Percentiles rank a stretch among this genome's conserved stretches.
These are phyloP conservation scores for Stegostoma tigrinum DNA, from an alignment of 2,113 vertebrate species.

Conservation along the genomic window DNA sequence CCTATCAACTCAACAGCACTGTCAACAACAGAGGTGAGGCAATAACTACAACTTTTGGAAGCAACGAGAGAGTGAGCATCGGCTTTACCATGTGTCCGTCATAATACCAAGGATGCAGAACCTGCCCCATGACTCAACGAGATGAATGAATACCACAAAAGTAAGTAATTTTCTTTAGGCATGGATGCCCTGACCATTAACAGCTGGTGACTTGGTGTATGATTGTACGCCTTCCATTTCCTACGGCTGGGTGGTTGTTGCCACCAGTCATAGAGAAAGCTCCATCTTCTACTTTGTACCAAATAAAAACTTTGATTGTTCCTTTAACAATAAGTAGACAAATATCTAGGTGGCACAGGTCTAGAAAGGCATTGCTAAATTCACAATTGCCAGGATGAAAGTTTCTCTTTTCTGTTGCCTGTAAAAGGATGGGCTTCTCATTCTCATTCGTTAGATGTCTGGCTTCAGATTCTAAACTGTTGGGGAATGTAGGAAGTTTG, in stretches of 20 bases:
- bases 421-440: background rate
- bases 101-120: background rate
- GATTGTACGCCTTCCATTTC: background rate
- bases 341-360: background rate
- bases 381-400: background rate
- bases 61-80: background rate
- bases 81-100: background rate
- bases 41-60: background rate
- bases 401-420: background rate
- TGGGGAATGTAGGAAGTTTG: background rate
- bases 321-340: background rate
- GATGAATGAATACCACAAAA: background rate
- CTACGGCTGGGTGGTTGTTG: background rate
- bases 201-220: background rate
- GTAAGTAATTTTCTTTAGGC: background rate
- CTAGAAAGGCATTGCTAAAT: background rate
- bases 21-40: background rate
- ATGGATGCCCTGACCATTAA: background rate
- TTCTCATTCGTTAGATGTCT: background rate
- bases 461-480: background rate
- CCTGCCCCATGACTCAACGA: background rate
- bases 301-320: background rate
- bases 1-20: background rate
- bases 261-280: background rate
- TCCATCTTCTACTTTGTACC: background rate